Base-by-base conservation (phyloP, 2,113 vertebrate genomes). In the Trematocara unimaculatum region DNA sequence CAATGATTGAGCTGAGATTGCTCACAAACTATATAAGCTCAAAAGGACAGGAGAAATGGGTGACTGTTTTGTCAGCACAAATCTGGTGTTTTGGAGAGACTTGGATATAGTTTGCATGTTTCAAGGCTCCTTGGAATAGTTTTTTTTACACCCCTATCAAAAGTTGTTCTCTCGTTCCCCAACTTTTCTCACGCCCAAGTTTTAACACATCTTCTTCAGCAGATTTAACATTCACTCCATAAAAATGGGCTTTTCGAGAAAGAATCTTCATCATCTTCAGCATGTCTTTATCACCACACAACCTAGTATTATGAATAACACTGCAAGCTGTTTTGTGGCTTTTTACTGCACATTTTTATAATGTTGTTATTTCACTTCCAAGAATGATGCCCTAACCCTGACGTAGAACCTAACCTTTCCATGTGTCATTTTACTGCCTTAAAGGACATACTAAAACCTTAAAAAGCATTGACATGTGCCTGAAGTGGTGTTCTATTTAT, bases 1-100 rank as follows among this genome's bases (percentile, higher is more conserved):
- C 84, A 90, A 90, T 94, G 95, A 95, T 94, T 93, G 96, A 96
- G 89, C 89, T 67, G 82, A 84, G 86, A 93, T 90, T 88, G 87
- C 88, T 87, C 81, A 85, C 88, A 87, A 79, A 81, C 64, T 58
- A 60, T 55, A 77, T 53, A 77, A 83, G 81, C 89, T 93, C 81
- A 83, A 87, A 70, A 88, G 45, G 74, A 91, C 67, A 89, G 70
- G 35, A 81, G 79, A 90, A 70, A 62, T 29, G 40, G 49, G 42
- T 26, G 60, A 83, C 49, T 83, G 60, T 85, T 12, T 91, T 91
- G 81, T 92, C 90, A 87, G 85, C 53, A n/a, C 53, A 85, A 49
- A 88, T 74, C 70, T 29, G 53, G 23, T 35, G n/a, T 58, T 26
- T 11, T 33, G 51, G 35, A 60, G 80, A 83, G 64, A 47, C 72